Evolutionary conservation across 2,797 vertebrate genomes (phyloP), one percentile per base, ranked within the genome.

Genomic region (Rousettus madagascariensis): DNA sequence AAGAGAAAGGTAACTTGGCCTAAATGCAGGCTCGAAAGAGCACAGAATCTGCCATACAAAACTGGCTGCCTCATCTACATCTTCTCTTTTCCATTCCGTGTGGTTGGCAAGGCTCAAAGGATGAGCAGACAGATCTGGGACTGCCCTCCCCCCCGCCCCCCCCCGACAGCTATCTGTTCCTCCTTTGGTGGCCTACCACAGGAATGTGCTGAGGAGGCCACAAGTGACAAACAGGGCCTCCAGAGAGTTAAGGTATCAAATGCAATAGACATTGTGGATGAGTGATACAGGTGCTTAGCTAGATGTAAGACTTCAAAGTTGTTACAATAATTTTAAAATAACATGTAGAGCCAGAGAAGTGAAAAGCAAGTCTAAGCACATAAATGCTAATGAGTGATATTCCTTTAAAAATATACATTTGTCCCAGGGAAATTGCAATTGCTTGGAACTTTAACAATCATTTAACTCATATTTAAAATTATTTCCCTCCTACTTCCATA

Each of bases 161-260:
- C n/a, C n/a, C n/a, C n/a, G n/a, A n/a, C n/a, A n/a, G 93, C 86
- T 96, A 95, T 82, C 75, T 6, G 7, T 65, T 84, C 77, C 95
- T 97, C 63, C 91, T 87, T 85, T 93, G 95, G 95, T 96, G 97
- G 95, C 94, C 79, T 2, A 49, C 93, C 86, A 74, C 92, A 95
- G 93, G 91, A 97, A 97, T 87, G 86, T 12, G n/a, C 94, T 69
- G 41, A 68, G 79, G n/a, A 95, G 83, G 57, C 12, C 15, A 24
- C 41, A 86, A 66, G 49, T 53, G 75, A 38, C 59, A 92, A 90
- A 86, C n/a, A 57, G 82, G 85, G 89, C 75, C 95, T 97, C 93
- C 93, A 80, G 94, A 53, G 93, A 92, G 46, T 79, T 38, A 80
- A 49, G 59, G 49, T 33, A 41, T 66, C 79, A 77, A 59, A 91